A percentile compares a stretch with the other conserved stretches of the same genome.
Evolutionary conservation across 2,888 invertebrate species (phyloP).

Genomic region (Mythimna loreyi): DNA sequence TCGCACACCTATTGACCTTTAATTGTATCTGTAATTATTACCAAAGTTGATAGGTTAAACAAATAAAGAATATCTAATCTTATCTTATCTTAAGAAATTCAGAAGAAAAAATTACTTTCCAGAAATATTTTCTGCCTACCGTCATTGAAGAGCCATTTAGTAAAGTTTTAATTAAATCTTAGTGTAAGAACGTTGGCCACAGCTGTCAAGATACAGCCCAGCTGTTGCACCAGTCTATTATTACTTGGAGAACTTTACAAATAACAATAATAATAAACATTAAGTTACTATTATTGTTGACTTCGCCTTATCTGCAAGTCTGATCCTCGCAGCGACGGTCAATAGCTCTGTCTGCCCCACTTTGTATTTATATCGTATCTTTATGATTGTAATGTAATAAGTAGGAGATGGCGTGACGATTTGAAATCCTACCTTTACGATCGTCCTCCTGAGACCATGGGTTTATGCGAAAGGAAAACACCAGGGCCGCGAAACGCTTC

Average conservation of each 20-base stretch:
- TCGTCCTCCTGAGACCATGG: no score
- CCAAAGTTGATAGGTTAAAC: no score
- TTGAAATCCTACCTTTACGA: no score
- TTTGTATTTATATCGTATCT: slow-evolving; percentile 34
- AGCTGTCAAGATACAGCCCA: slow-evolving; percentile 28
- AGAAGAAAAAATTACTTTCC: neutral
- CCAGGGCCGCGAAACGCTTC: no score
- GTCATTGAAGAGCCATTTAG: neutral
- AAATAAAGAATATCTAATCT: no score
- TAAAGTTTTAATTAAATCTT: slow-evolving; percentile 8
- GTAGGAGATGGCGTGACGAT: no score
- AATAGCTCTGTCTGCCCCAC: slow-evolving; percentile 36
- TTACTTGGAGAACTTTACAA: slow-evolving; percentile 24
- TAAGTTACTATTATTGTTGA: slow-evolving; percentile 35
- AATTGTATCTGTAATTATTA: no score
- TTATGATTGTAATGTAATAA: slow-evolving; percentile 1
- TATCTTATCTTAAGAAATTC: no score
- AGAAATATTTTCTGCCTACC: no score
- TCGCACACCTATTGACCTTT: no score
- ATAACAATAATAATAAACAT: slow-evolving; percentile 39
- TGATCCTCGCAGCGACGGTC: slow-evolving; percentile 33
- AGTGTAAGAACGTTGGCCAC: neutral
- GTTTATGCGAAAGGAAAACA: no score
- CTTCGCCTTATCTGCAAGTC: slow-evolving; percentile 27
- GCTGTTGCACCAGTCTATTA: slow-evolving; percentile 34